A percentile compares a stretch with the other conserved stretches of the same genome.
Evolutionary conservation across 2,797 vertebrate genomes (phyloP).

Genomic region (Halcyon chelicuti): DNA sequence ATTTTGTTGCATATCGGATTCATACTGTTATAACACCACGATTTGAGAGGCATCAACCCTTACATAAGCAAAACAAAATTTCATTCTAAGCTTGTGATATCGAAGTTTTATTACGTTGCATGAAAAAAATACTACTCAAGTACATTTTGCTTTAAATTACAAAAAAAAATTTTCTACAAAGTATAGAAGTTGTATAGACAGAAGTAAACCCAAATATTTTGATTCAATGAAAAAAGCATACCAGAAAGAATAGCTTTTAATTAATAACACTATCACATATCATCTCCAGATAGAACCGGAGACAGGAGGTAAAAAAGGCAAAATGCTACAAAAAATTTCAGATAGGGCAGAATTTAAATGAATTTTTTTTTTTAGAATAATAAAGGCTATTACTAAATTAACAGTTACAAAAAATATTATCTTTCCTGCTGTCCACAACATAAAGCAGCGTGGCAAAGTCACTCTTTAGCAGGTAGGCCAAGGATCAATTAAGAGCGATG

Average conservation of each 20-base stretch:
- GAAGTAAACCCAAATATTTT: not conserved
- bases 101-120: not conserved
- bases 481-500: not conserved
- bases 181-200: not conserved
- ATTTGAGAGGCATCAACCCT: not conserved
- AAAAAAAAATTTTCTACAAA: not conserved
- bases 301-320: not conserved
- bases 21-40: not conserved
- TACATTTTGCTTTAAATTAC: not conserved
- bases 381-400: not conserved
- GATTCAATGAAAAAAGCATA: not conserved
- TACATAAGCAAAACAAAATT: not conserved
- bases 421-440: not conserved
- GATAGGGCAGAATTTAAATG: not conserved
- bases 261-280: not conserved
- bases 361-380: not conserved
- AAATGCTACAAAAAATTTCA: not conserved
- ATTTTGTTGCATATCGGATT: not conserved
- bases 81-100: not conserved
- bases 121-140: not conserved
- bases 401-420: not conserved
- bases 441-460: not conserved
- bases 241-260: not conserved
- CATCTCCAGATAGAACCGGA: not conserved
- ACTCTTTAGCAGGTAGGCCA: not conserved